Evolutionary conservation across 2,888 invertebrate species (phyloP).

Genomic region (Andrena marginata): DNA sequence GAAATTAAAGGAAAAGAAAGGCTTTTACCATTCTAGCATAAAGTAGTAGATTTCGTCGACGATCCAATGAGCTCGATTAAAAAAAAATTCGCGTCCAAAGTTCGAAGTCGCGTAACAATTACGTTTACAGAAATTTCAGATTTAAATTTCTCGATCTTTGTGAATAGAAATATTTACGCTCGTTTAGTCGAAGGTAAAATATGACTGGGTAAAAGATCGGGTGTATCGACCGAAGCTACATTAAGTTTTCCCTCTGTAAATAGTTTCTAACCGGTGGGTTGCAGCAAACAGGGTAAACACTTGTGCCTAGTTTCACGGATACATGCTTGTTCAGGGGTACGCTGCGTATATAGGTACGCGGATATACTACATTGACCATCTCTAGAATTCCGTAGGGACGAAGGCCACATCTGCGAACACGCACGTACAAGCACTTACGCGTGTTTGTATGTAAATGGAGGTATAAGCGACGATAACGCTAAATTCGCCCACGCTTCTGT

Average conservation of each 20-base stretch:
- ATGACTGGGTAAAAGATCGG: too few relatives aligned
- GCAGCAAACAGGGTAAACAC: slow-evolving; percentile 43
- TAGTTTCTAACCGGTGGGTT: slow-evolving; percentile 22
- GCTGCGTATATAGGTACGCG: neutral
- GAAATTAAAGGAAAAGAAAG: too few relatives aligned
- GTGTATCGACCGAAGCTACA: neutral
- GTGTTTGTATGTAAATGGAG: slow-evolving; percentile 63
- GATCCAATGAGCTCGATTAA: too few relatives aligned
- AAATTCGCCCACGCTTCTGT: slow-evolving; percentile 49
- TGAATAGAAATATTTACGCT: too few relatives aligned
- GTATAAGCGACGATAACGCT: slow-evolving; percentile 59
- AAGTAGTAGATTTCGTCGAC: too few relatives aligned
- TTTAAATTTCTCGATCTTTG: too few relatives aligned
- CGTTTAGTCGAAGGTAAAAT: neutral
- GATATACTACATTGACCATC: slow-evolving; percentile 38
- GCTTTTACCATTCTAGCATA: too few relatives aligned
- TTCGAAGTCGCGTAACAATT: too few relatives aligned
- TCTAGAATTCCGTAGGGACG: slow-evolving; percentile 58
- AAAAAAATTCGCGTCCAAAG: too few relatives aligned
- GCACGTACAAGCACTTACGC: slow-evolving; percentile 63
- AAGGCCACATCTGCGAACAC: slow-evolving; percentile 56
- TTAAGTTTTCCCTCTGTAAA: slow-evolving; percentile 30
- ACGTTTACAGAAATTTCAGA: too few relatives aligned
- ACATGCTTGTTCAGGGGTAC: slow-evolving; percentile 19
- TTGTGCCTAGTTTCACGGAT: slow-evolving; percentile 46